Percentiles rank a stretch among this genome's conserved stretches.
phyloP scores from a whole-genome alignment of 2,888 invertebrate genomes.

The Hoplodrina blanda region DNA sequence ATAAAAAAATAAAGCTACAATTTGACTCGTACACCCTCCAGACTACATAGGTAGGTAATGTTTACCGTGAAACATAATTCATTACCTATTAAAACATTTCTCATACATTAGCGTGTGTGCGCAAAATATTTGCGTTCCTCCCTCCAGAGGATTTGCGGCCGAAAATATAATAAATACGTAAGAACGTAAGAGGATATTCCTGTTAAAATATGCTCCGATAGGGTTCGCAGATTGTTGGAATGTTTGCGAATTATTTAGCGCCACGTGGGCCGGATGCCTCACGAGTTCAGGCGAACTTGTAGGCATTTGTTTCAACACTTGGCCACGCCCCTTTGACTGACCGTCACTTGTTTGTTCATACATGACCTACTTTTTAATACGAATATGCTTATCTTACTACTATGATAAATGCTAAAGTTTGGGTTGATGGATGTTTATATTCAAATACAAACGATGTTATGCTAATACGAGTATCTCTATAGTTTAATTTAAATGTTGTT shows the following conservation, averaged over 20 bases:
- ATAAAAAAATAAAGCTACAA: not conserved
- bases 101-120: conserved; percentile 38
- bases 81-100: conserved; percentile 48
- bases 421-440: too few relatives aligned
- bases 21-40: not conserved
- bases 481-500: too few relatives aligned
- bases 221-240: conserved; percentile 44
- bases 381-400: too few relatives aligned
- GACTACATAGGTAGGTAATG: not conserved
- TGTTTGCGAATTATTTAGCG: conserved; percentile 48
- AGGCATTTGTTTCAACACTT: not conserved
- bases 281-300: conserved; percentile 19
- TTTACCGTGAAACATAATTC: conserved; percentile 23
- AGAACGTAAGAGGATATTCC: conserved; percentile 54
- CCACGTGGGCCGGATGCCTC: conserved; percentile 11
- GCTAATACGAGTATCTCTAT: too few relatives aligned
- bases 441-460: too few relatives aligned
- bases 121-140: conserved; percentile 45
- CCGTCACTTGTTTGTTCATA: not conserved
- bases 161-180: conserved; percentile 58
- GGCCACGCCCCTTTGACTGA: too few relatives aligned
- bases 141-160: conserved; percentile 53
- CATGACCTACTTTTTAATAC: not conserved
- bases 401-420: too few relatives aligned
- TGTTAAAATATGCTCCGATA: conserved; percentile 57